Conservation (phyloP, 2,113 vertebrate genomes). For the Chitala chitala region DNA sequence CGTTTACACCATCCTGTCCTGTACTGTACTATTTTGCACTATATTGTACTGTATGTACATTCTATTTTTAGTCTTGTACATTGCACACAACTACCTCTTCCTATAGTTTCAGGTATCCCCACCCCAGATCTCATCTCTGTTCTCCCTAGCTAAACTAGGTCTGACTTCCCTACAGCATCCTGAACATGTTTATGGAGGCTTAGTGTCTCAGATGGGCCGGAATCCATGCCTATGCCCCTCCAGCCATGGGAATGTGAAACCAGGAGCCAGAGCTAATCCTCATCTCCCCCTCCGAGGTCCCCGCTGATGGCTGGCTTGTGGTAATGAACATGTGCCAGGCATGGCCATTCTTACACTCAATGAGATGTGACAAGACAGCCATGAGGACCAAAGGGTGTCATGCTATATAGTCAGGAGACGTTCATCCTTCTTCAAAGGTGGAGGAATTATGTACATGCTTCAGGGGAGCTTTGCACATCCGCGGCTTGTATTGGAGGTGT, state of each 20-base stretch:
- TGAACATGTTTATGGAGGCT: background rate
- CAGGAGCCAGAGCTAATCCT: conserved; percentile 42
- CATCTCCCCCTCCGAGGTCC: conserved; percentile 26
- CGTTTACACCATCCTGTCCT: too few relatives aligned
- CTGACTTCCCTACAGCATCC: background rate
- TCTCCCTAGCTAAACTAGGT: background rate
- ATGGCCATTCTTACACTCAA: background rate
- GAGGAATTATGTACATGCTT: background rate
- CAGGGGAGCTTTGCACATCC: background rate
- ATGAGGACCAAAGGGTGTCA: background rate
- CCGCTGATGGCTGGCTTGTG: background rate
- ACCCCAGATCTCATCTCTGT: background rate
- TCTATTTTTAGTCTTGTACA: too few relatives aligned
- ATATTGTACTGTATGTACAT: too few relatives aligned
- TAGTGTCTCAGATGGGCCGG: conserved; percentile 27
- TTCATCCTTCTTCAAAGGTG: background rate
- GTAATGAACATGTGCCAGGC: conserved; percentile 1
- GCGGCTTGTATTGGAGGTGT: background rate
- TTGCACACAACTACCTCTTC: too few relatives aligned
- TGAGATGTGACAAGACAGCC: background rate
- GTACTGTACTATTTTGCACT: too few relatives aligned
- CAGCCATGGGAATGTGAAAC: conserved; percentile 34
- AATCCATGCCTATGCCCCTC: conserved; percentile 17
- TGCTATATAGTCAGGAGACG: background rate
- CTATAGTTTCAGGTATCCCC: too few relatives aligned